A percentile compares a stretch with the other conserved stretches of the same genome.
These are phyloP conservation scores for Onychomys arenicola DNA, from an alignment of 2,797 vertebrate species.

Conservation along the genomic window DNA sequence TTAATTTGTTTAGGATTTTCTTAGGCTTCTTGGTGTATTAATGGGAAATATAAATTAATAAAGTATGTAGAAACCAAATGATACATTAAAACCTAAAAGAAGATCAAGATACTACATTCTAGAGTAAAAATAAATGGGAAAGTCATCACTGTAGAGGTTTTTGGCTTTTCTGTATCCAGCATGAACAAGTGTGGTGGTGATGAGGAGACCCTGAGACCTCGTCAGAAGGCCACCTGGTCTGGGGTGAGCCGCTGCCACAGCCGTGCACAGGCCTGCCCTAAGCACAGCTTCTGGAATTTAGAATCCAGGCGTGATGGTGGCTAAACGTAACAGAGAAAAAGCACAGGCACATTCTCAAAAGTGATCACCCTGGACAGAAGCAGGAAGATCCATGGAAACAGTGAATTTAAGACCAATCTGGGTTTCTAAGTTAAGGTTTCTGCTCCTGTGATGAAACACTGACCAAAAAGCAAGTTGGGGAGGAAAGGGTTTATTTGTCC, in stretches of 20 bases:
- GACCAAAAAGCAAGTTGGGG: neutral
- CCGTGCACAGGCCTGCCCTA: neutral
- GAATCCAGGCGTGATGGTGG: neutral
- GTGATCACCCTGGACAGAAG: neutral
- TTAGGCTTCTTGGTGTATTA: conserved; percentile 30
- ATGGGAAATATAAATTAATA: conserved; percentile 29
- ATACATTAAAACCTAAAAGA: conserved; percentile 33
- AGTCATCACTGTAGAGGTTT: neutral
- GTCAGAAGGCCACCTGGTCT: neutral
- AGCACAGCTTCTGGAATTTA: neutral
- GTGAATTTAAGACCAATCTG: neutral
- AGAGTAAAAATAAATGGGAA: conserved; percentile 19
- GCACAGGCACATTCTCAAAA: neutral
- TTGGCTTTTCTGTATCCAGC: neutral
- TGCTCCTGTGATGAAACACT: neutral
- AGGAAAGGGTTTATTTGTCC: neutral
- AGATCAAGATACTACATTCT: neutral
- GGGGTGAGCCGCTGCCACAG: neutral
- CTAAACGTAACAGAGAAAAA: neutral
- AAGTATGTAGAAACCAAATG: conserved; percentile 48
- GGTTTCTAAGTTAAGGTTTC: neutral
- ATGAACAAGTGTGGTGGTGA: neutral
- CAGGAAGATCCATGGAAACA: neutral
- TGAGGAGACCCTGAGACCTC: neutral
- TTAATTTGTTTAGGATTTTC: conserved; percentile 56